A percentile compares a stretch with the other conserved stretches of the same genome.
Conservation (phyloP, 2,888 invertebrate species). For the Drosophila vallismaia region DNA sequence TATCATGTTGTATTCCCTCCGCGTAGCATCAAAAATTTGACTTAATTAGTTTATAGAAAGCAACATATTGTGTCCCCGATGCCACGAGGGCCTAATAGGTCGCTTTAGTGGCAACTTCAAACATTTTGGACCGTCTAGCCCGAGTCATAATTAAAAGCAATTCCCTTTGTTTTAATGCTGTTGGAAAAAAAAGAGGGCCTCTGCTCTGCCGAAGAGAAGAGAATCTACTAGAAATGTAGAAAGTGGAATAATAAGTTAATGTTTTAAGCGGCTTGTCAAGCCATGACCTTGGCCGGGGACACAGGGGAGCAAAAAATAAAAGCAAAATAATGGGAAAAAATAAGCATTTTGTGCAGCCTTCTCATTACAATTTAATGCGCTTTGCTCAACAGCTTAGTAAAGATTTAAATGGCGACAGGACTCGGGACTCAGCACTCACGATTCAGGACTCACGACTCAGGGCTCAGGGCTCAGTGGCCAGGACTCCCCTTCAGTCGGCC, state of each 20-base stretch:
- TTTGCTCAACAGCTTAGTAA: conserved; percentile 63
- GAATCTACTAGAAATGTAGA: conserved; percentile 15
- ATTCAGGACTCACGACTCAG: not conserved
- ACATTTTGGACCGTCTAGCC: conserved; percentile 11
- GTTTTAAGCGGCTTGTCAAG: conserved; percentile 69
- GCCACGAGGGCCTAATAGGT: not conserved
- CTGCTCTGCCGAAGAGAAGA: not conserved
- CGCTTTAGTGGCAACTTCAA: conserved; percentile 14
- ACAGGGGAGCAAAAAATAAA: conserved; percentile 10
- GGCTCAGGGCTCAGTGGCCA: not conserved
- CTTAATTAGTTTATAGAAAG: conserved; percentile 11
- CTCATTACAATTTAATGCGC: conserved; percentile 76
- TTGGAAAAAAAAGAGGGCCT: not conserved
- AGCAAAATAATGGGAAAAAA: conserved; percentile 25
- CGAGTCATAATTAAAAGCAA: conserved; percentile 37
- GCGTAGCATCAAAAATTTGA: conserved; percentile 3
- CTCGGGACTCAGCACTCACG: not conserved
- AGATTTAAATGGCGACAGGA: conserved; percentile 63
- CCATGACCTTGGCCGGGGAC: conserved; percentile 48
- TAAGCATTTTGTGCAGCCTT: conserved; percentile 46
- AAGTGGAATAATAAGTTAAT: conserved; percentile 66
- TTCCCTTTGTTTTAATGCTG: conserved; percentile 19
- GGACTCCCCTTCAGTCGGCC: conserved; percentile 13
- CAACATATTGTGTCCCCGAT: not conserved
- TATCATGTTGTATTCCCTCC: not conserved